These are phyloP conservation scores for Girardinichthys multiradiatus DNA, from an alignment of 2,113 vertebrate species.

Conservation along the genomic window DNA sequence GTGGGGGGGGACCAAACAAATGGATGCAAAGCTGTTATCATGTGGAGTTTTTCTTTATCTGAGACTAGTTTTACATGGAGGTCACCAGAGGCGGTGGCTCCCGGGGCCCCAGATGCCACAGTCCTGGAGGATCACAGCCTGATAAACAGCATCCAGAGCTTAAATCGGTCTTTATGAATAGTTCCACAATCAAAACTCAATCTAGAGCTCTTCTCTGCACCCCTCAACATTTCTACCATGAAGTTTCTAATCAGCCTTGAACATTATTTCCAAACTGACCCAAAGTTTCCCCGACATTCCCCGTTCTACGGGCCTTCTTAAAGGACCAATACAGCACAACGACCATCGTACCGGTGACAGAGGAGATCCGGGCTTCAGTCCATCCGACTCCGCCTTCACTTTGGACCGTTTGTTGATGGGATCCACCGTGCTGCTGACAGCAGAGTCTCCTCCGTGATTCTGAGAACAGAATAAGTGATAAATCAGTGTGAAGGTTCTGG, in stretches of 20 bases:
- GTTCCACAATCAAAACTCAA: too few species aligned
- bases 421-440: slow-evolving; percentile 91
- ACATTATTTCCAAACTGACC: too few species aligned
- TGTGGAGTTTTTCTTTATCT: slow-evolving; percentile 62
- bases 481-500: too few species aligned
- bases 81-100: slow-evolving; percentile 42
- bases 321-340: too few species aligned
- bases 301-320: too few species aligned
- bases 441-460: slow-evolving; percentile 86
- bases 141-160: not conserved
- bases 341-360: slow-evolving; percentile 64
- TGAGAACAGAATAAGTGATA: slow-evolving; percentile 57
- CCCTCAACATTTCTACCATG: too few species aligned
- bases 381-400: slow-evolving; percentile 88
- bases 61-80: slow-evolving; percentile 41
- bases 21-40: slow-evolving; percentile 73
- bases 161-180: too few species aligned
- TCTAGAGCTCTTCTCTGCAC: too few species aligned
- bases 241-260: too few species aligned
- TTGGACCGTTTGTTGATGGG: slow-evolving; percentile 91
- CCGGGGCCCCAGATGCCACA: slow-evolving; percentile 21
- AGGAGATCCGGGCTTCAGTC: slow-evolving; percentile 60
- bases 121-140: not conserved
- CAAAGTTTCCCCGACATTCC: too few species aligned
- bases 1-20: slow-evolving; percentile 34